Percentiles rank a stretch among this genome's conserved stretches.
phyloP scores from a whole-genome alignment of 2,888 invertebrate genomes.

The Caenorhabditis afra region DNA sequence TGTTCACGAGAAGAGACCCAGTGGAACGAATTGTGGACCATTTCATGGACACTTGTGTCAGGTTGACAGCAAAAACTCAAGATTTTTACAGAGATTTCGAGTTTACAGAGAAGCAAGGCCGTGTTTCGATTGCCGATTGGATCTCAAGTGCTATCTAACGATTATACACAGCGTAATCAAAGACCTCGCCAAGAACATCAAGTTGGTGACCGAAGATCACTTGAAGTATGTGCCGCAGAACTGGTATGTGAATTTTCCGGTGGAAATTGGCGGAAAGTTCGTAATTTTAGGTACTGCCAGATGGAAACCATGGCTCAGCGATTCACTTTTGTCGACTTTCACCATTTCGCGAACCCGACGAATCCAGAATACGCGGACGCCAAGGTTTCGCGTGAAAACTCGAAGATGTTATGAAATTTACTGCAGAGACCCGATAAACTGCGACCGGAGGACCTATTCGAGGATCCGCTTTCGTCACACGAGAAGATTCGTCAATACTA shows the following conservation, averaged over 20 bases:
- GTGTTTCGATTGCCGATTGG: constrained; percentile 34
- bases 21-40: constrained; percentile 41
- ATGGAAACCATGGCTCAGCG: constrained; percentile 34
- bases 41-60: constrained; percentile 42
- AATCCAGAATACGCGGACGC: constrained; percentile 41
- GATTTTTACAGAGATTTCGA: too few relatives aligned
- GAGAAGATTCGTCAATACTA: constrained; percentile 29
- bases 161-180: constrained; percentile 21
- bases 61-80: constrained; percentile 12
- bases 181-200: constrained; percentile 1
- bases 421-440: constrained; percentile 26
- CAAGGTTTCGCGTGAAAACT: constrained; percentile 1
- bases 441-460: constrained; percentile 23
- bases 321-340: constrained; percentile 28
- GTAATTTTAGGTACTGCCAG: constrained; percentile 20
- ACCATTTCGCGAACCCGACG: constrained; percentile 20
- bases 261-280: too few relatives aligned
- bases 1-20: constrained; percentile 30
- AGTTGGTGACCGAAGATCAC: constrained; percentile 27
- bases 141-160: constrained; percentile 35
- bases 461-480: constrained; percentile 23
- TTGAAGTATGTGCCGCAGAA: constrained; percentile 41
- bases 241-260: too few relatives aligned
- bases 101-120: constrained; percentile 34
- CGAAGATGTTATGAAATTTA: too few relatives aligned